Conservation (phyloP, 1,140 invertebrate genomes). For the Drosophila sproati region DNA sequence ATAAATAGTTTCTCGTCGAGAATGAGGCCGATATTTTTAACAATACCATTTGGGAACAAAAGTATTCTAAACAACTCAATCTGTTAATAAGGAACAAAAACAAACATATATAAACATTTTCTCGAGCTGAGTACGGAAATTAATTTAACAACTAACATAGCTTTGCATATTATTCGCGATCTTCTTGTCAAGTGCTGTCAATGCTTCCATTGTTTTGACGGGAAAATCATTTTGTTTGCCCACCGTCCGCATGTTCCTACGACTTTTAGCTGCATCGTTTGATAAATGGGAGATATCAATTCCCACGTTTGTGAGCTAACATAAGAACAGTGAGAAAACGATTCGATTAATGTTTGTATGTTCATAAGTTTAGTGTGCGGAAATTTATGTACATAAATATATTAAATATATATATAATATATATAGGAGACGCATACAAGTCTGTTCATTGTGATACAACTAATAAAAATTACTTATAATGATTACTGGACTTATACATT, state of each 20-base stretch:
- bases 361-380: not conserved
- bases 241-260: not conserved
- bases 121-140: too few species aligned
- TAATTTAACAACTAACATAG: not conserved
- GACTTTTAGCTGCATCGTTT: not conserved
- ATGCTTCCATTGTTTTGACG: not conserved
- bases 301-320: not conserved
- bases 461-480: not conserved
- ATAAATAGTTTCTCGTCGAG: not conserved
- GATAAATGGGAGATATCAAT: not conserved
- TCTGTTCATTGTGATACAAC: not conserved
- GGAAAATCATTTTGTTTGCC: not conserved
- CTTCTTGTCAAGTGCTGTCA: not conserved
- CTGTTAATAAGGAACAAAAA: not conserved
- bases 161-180: not conserved
- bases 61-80: not conserved
- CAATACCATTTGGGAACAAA: not conserved
- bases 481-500: too few species aligned
- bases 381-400: not conserved
- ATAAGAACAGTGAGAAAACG: too few species aligned
- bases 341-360: not conserved
- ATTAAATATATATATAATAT: constrained; percentile 6
- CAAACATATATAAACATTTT: not conserved
- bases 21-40: constrained; percentile 1
- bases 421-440: not conserved